Percentiles rank a stretch among this genome's conserved stretches.
Conservation (phyloP, 2,113 vertebrate species). For the Centropristis striata region DNA sequence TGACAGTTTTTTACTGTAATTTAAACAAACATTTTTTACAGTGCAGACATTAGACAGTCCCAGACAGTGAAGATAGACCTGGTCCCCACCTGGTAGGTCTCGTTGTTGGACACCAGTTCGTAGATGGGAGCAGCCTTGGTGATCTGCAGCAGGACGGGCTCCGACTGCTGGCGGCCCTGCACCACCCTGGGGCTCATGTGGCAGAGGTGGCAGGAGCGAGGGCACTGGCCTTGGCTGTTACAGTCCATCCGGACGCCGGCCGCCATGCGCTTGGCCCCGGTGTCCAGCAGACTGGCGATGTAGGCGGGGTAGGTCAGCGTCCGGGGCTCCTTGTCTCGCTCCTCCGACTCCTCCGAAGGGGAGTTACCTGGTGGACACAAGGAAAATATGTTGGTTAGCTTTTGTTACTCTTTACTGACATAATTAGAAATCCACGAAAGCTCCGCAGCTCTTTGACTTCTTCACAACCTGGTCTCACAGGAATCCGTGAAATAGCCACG, state of each 20-base stretch:
- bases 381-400: neutral
- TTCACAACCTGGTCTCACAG: too few species aligned
- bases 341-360: slow-evolving; percentile 96
- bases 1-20: too few species aligned
- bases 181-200: slow-evolving; percentile 87
- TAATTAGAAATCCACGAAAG: too few species aligned
- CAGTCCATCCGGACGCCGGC: slow-evolving; percentile 96
- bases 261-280: slow-evolving; percentile 92
- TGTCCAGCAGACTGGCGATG: slow-evolving; percentile 94
- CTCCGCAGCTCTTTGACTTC: too few species aligned
- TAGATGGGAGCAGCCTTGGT: slow-evolving; percentile 95
- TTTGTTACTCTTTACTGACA: neutral
- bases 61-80: neutral
- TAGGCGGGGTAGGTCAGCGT: slow-evolving; percentile 96
- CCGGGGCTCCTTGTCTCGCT: slow-evolving; percentile 93
- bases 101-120: slow-evolving; percentile 94
- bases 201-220: slow-evolving; percentile 94
- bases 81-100: slow-evolving; percentile 91
- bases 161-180: slow-evolving; percentile 80
- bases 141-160: slow-evolving; percentile 95
- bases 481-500: too few species aligned
- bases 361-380: slow-evolving; percentile 90
- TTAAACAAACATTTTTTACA: too few species aligned
- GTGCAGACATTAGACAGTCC: neutral
- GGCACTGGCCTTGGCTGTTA: slow-evolving; percentile 94